These are phyloP conservation scores for Danaus plexippus DNA, from an alignment of 1,140 invertebrate species.

Conservation along the genomic window DNA sequence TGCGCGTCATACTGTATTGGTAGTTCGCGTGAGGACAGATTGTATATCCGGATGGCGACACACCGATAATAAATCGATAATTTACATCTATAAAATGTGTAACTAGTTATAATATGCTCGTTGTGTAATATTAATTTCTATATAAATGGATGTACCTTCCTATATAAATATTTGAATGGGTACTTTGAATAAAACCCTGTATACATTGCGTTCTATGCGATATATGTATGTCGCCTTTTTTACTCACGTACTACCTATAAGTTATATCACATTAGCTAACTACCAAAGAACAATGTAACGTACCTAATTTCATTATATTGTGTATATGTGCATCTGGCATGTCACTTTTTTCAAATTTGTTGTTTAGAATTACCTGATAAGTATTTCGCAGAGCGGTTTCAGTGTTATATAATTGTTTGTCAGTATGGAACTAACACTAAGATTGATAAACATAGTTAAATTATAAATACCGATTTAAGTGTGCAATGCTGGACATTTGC, in stretches of 20 bases:
- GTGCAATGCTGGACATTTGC: constrained; percentile 70
- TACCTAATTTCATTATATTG: constrained; percentile 31
- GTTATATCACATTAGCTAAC: constrained; percentile 30
- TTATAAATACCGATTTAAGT: constrained; percentile 64
- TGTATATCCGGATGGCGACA: constrained; percentile 14
- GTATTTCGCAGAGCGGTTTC: constrained; percentile 39
- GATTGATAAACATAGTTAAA: constrained; percentile 64
- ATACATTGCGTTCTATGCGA: constrained; percentile 11
- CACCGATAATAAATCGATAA: constrained; percentile 29
- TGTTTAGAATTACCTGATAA: constrained; percentile 37
- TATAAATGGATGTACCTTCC: constrained; percentile 24
- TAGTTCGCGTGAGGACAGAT: constrained; percentile 24
- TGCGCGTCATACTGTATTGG: constrained; percentile 20
- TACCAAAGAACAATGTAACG: constrained; percentile 43
- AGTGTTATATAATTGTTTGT: constrained; percentile 60
- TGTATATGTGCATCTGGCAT: constrained; percentile 41
- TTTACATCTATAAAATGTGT: constrained; percentile 30
- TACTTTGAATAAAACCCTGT: constrained; percentile 11
- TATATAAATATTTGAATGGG: constrained; percentile 15
- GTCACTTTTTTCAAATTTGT: constrained; percentile 48
- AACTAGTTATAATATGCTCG: constrained; percentile 33
- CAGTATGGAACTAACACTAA: constrained; percentile 59
- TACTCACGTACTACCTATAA: constrained; percentile 18
- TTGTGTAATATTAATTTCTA: constrained; percentile 27
- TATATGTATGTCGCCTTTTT: constrained; percentile 12